Evolutionary conservation across 2,888 invertebrate species (phyloP).

Genomic region (Abrostola triplasia): DNA sequence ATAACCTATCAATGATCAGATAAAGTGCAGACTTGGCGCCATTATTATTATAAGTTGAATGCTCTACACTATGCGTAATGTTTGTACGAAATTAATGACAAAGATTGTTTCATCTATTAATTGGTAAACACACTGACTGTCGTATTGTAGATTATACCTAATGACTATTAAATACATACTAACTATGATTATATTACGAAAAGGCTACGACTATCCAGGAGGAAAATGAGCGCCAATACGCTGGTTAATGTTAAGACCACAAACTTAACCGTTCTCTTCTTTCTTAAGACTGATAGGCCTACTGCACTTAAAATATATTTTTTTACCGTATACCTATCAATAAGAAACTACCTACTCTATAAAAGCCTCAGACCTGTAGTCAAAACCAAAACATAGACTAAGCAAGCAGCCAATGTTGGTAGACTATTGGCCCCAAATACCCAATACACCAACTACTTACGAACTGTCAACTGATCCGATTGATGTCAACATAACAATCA

Average conservation of each 20-base stretch:
- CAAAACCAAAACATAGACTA: background rate
- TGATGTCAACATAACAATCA: conserved; percentile 18
- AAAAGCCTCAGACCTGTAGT: too few relatives aligned
- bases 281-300: too few relatives aligned
- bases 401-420: background rate
- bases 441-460: background rate
- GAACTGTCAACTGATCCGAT: background rate
- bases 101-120: conserved; percentile 15
- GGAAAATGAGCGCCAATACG: too few relatives aligned
- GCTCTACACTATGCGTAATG: conserved; percentile 12
- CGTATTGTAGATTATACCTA: background rate
- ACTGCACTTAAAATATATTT: too few relatives aligned
- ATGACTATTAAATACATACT: too few relatives aligned
- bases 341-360: too few relatives aligned
- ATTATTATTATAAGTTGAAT: conserved; percentile 25
- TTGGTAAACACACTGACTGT: background rate
- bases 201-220: too few relatives aligned
- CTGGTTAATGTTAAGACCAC: too few relatives aligned
- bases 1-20: conserved; percentile 71
- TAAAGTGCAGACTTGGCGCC: conserved; percentile 75
- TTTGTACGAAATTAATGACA: conserved; percentile 29
- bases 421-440: background rate
- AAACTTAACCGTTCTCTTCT: too few relatives aligned
- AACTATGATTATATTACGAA: too few relatives aligned
- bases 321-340: too few relatives aligned